Conservation (phyloP, 2,113 vertebrate genomes). For the Leptobrachium leishanense region DNA sequence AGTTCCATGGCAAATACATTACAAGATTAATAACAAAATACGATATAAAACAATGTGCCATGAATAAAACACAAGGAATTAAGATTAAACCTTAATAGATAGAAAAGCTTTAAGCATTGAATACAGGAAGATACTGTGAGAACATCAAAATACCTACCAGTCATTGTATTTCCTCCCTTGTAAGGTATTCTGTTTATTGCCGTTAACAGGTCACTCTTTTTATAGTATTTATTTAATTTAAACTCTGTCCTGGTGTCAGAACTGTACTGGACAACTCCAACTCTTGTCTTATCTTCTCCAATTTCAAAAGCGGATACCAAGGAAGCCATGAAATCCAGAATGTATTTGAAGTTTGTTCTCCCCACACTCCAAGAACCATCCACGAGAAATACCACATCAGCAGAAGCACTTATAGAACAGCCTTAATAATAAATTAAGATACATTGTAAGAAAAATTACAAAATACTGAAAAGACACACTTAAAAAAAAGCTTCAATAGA, state of each 20-base stretch:
- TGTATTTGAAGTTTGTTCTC: conserved; percentile 81
- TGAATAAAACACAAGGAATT: no score
- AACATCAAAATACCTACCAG: conserved; percentile 67
- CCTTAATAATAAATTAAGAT: conserved; percentile 67
- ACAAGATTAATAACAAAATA: no score
- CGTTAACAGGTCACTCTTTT: conserved; percentile 73
- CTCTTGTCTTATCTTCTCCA: conserved; percentile 84
- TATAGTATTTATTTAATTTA: conserved; percentile 78
- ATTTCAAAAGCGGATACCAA: conserved; percentile 87
- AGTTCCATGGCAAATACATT: no score
- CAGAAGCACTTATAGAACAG: conserved; percentile 79
- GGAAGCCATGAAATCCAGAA: conserved; percentile 81
- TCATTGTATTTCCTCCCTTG: conserved; percentile 87
- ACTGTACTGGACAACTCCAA: conserved; percentile 90
- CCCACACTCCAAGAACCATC: conserved; percentile 91
- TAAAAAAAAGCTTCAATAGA: no score
- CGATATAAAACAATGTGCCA: no score
- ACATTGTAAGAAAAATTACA: neutral
- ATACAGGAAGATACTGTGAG: neutral
- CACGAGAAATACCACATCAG: conserved; percentile 87
- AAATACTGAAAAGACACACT: no score
- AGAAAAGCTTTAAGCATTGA: neutral
- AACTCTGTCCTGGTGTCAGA: conserved; percentile 83
- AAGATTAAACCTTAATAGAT: neutral
- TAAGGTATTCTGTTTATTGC: conserved; percentile 84